Percentiles rank a stretch among this genome's conserved stretches.
phyloP scores from a whole-genome alignment of 2,888 invertebrate species.

The Diadegma fenestrale region DNA sequence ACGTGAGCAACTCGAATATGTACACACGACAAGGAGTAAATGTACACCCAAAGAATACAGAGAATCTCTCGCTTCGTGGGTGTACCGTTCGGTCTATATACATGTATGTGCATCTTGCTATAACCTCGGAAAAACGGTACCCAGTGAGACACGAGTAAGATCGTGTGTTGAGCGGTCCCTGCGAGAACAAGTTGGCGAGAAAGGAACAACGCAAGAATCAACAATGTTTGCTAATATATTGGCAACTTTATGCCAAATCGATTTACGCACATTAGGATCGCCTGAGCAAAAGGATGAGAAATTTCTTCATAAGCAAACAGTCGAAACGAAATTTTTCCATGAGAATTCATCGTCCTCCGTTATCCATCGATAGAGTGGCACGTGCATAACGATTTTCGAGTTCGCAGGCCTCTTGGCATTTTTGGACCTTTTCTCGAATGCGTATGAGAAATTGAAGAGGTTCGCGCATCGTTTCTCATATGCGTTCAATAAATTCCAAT shows the following conservation, averaged over 20 bases:
- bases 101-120: conserved; percentile 6
- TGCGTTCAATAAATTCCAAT: too few relatives aligned
- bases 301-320: neutral
- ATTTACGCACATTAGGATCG: neutral
- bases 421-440: too few relatives aligned
- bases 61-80: conserved; percentile 56
- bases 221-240: conserved; percentile 33
- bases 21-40: conserved; percentile 20
- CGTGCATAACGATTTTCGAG: neutral
- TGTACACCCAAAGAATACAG: conserved; percentile 22
- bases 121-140: conserved; percentile 62
- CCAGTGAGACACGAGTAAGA: conserved; percentile 49
- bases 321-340: neutral
- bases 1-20: conserved; percentile 32
- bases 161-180: conserved; percentile 37
- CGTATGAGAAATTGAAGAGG: neutral
- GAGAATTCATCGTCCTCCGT: neutral
- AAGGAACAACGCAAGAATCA: conserved; percentile 54
- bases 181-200: conserved; percentile 30
- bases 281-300: neutral
- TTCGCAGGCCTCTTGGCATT: neutral
- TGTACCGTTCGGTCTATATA: conserved; percentile 54
- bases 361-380: neutral
- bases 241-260: conserved; percentile 20
- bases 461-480: too few relatives aligned